Evolutionary conservation across 1,140 invertebrate species (phyloP).

Genomic region (Contarinia nasturtii): DNA sequence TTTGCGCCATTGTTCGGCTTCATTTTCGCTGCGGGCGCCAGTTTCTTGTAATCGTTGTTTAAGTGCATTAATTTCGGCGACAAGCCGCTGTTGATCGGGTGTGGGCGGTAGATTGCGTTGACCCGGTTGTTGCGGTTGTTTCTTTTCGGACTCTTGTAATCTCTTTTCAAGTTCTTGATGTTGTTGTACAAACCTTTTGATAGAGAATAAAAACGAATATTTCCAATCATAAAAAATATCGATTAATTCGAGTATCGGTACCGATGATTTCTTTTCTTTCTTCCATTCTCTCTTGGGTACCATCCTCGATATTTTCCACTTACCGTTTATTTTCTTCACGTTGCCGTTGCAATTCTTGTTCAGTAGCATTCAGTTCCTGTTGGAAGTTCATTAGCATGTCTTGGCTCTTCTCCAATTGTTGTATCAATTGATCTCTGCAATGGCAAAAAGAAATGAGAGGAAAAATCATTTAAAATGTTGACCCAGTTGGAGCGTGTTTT

Average conservation of each 20-base stretch:
- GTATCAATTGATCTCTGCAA: conserved; percentile 54
- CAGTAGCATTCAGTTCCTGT: conserved; percentile 63
- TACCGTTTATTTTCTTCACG: conserved; percentile 53
- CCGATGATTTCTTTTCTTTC: no score
- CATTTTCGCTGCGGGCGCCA: conserved; percentile 30
- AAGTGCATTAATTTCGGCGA: conserved; percentile 21
- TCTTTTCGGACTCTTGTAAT: not conserved
- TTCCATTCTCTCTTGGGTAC: no score
- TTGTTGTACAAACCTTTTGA: no score
- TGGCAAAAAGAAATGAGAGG: not conserved
- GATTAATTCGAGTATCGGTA: no score
- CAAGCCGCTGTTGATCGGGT: conserved; percentile 31
- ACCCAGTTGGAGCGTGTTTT: no score
- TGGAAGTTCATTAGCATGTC: conserved; percentile 86
- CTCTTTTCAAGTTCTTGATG: not conserved
- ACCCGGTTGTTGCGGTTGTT: not conserved
- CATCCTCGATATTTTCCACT: not conserved
- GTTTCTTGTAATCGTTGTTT: conserved; percentile 42
- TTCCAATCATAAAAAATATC: no score
- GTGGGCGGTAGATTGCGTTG: conserved; percentile 24
- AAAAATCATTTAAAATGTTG: not conserved
- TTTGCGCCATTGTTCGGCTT: conserved; percentile 59
- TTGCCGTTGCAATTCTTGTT: conserved; percentile 60
- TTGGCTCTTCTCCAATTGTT: conserved; percentile 77
- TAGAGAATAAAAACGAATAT: no score